Conservation (phyloP, 2,888 invertebrate genomes). For the Lasius fuliginosus region DNA sequence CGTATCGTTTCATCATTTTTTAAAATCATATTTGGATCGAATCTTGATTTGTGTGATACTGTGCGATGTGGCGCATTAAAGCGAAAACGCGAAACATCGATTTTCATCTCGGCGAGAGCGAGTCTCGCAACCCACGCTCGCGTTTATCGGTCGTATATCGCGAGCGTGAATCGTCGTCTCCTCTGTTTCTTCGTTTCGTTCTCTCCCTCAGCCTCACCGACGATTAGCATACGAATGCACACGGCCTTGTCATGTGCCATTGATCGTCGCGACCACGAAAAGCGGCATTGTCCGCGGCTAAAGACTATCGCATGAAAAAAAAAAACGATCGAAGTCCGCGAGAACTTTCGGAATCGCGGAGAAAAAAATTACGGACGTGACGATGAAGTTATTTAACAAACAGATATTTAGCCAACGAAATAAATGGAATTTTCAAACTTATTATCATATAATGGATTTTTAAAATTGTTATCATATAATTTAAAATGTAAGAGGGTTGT, state of each 20-base stretch:
- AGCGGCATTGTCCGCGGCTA: constrained; percentile 56
- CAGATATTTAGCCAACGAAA: neutral
- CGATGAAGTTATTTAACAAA: neutral
- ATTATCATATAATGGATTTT: neutral
- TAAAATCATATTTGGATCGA: neutral
- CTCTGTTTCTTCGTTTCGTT: constrained; percentile 56
- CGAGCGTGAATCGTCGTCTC: constrained; percentile 57
- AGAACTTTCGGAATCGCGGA: neutral
- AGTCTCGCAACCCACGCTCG: constrained; percentile 64
- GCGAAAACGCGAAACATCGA: constrained; percentile 40
- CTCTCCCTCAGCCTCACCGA: constrained; percentile 59
- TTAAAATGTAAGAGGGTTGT: neutral
- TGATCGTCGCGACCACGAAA: constrained; percentile 60
- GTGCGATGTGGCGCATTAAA: neutral
- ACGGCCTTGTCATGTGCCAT: constrained; percentile 77
- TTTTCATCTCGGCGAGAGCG: constrained; percentile 54
- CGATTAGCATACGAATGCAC: constrained; percentile 81
- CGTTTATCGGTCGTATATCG: constrained; percentile 76
- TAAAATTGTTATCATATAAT: neutral
- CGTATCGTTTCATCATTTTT: neutral
- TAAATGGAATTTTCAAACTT: neutral
- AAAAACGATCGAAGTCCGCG: constrained; percentile 31
- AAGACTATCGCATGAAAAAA: constrained; percentile 41
- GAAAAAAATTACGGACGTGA: neutral
- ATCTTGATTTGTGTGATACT: neutral